A percentile compares a stretch with the other conserved stretches of the same genome.
phyloP scores from a whole-genome alignment of 2,113 vertebrate genomes.

The Cynoglossus semilaevis region DNA sequence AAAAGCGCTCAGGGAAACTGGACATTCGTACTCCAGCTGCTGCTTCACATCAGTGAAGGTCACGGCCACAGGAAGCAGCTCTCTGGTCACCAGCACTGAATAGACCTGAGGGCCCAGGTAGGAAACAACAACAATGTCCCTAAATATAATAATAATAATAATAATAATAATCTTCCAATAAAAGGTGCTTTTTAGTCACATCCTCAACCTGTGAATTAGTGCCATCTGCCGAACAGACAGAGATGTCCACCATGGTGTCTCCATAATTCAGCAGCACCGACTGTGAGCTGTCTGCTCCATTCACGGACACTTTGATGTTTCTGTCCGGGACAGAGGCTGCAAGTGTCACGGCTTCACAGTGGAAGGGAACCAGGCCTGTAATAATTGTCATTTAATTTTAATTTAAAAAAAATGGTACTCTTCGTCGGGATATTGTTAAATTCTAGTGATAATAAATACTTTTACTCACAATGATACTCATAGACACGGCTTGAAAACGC shows the following conservation, averaged over 20 bases:
- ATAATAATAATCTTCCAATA: too few relatives aligned
- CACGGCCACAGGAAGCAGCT: constrained; percentile 63
- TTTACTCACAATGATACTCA: constrained; percentile 61
- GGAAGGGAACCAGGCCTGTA: constrained; percentile 58
- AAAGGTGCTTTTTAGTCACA: too few relatives aligned
- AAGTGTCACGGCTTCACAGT: constrained; percentile 40
- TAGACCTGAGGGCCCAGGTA: constrained; percentile 60
- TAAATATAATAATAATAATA: too few relatives aligned
- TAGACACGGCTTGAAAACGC: constrained; percentile 44
- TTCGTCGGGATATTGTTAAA: too few relatives aligned
- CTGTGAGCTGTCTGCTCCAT: constrained; percentile 25
- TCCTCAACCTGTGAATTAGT: constrained; percentile 62
- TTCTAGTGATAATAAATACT: too few relatives aligned
- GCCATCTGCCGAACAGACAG: constrained; percentile 73
- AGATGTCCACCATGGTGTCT: constrained; percentile 62
- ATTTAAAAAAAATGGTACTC: too few relatives aligned
- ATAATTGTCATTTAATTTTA: too few relatives aligned
- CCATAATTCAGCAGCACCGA: constrained; percentile 47
- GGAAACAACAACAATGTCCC: too few relatives aligned
- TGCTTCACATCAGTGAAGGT: constrained; percentile 63
- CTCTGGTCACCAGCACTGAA: constrained; percentile 54
- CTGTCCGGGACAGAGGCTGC: constrained; percentile 45
- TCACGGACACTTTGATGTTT: constrained; percentile 53
- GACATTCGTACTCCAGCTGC: constrained; percentile 69
- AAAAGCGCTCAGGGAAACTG: constrained; percentile 66